Base-by-base conservation (phyloP, 2,888 invertebrate species). In the Mystacides longicornis region DNA sequence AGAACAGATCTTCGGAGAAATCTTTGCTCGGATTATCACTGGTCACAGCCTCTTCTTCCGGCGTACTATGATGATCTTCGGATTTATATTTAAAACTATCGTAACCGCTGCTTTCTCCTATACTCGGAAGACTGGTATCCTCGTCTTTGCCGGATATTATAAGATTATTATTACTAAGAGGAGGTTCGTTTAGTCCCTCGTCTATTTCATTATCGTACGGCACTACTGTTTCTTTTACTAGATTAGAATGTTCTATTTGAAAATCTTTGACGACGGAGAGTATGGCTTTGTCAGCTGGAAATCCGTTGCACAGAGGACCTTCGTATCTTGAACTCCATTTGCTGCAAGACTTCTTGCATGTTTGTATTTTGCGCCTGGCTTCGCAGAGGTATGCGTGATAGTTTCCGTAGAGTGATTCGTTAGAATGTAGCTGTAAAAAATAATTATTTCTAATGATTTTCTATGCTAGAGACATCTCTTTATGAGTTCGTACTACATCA, bases 321-420 rank as follows among this genome's bases (percentile, higher is more conserved):
- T 89, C 86, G 72, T 94, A 96, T 49, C 78, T 81, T 60, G 86
- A 86, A 3, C 83, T 83, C 95, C 95, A 96, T 52, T 77, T 76
- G 0, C 74, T 68, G 68, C 93, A 93, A 0, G 91, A 89, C 23
- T 81, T 71, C 43, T 84, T 80, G 66, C 91, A 87, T 7, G 83
- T 79, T 22, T 81, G 79, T 52, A 95, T 87, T 68, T 86, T 86
- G 66, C 81, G 82, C 60, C 89, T 80, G 0, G 94, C 93, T 69
- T 92, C 91, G 66, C 86, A 85, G 23, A 96, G 75, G 71, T 95
- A 95, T 1, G 89, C 88, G 72, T 89, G 87, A 69, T 88, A 88
- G 70, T 89, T 89, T 27, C 86, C 86, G 67, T 85, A 87, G 58
- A 90, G 69, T 55, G 85, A 87, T 61, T 87, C 87, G 67, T 75